Evolutionary conservation across 2,888 invertebrate genomes (phyloP), one percentile per base, ranked within the genome.

Genomic region (Polydrusus tereticollis): DNA sequence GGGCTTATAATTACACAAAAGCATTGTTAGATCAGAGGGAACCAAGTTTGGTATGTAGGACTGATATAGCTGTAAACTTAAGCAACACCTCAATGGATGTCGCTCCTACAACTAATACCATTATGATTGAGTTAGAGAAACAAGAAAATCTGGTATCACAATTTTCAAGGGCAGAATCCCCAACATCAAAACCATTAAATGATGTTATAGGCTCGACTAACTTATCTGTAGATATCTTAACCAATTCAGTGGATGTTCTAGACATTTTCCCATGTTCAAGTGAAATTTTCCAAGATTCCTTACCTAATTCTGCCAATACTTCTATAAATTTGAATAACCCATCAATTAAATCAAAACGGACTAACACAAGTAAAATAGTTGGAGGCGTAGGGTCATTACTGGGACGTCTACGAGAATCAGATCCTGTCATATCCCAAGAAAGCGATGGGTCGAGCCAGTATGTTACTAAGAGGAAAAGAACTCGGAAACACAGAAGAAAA

Each of bases 401-500:
- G 21, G 66, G 29, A 29, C 57, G 26, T 16, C 16, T 66, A 57
- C 45, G 64, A n/a, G 66, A 66, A 36, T 57, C 66, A n/a, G 66
- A 66, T 45, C 57, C 66, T n/a, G 43, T 55, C 7, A 10, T 66
- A 29, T 66, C 66, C 7, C 43, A 57, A 0, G 66, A 66, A 43
- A 66, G 26, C 8, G 66, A 66, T 23, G 12, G 26, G 0, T 66
- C 66, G 6, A n/a, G 16, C 14, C 66, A 43, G 23, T 66, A 38
- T 52, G 45, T 66, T n/a, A 66, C 66, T 10, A 66, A 66, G 26
- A 38, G 66, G 4, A 68, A 59, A 60, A 4, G 68, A 21, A 36
- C 38, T 18, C 26, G 68, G 16, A 59, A 68, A 23, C 45, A 21
- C 21, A 60, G 21, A 16, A 67, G 36, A 14, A 60, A 26, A 33